phyloP scores from a whole-genome alignment of 2,888 invertebrate genomes.

The Aphodius granarius region DNA sequence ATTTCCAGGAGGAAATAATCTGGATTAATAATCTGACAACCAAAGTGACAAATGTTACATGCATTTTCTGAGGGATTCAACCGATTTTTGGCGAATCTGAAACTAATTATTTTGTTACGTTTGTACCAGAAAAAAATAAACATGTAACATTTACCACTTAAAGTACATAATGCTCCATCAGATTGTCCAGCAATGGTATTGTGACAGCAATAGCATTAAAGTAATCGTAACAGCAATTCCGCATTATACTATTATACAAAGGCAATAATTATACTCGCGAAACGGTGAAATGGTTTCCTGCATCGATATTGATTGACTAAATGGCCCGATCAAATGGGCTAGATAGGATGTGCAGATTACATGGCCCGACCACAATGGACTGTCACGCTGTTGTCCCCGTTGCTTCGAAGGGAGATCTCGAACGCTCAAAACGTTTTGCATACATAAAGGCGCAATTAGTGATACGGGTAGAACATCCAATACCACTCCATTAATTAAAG shows the following conservation, averaged over 20 bases:
- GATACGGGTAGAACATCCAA: not conserved
- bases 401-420: not conserved
- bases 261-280: not conserved
- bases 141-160: too few relatives aligned
- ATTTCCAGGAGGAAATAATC: too few relatives aligned
- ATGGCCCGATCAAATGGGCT: not conserved
- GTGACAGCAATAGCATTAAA: too few relatives aligned
- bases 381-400: not conserved
- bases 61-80: too few relatives aligned
- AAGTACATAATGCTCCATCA: too few relatives aligned
- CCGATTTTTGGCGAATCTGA: too few relatives aligned
- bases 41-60: too few relatives aligned
- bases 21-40: too few relatives aligned
- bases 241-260: not conserved
- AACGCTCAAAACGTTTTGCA: not conserved
- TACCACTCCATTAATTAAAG: not conserved
- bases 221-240: not conserved
- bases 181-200: too few relatives aligned
- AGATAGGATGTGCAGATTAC: not conserved
- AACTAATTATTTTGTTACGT: too few relatives aligned
- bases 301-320: not conserved
- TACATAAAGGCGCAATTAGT: not conserved
- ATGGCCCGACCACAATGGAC: not conserved
- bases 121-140: too few relatives aligned
- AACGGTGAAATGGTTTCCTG: not conserved